Evolutionary conservation across 2,888 invertebrate species (phyloP), one percentile per base, ranked within the genome.

Genomic region (Cyaniris semiargus): DNA sequence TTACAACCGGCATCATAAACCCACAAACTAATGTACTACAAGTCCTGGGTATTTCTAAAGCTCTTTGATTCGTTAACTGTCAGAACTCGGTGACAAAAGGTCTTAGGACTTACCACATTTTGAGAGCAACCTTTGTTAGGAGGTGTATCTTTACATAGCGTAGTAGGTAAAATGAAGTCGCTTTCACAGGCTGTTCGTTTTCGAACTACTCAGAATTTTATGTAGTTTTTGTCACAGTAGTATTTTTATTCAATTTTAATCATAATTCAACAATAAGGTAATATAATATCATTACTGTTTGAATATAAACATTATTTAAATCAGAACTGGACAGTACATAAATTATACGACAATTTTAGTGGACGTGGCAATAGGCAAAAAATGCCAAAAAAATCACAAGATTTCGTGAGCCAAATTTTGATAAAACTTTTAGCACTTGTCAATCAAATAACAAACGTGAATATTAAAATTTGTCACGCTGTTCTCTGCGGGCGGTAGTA

Each of bases 401-500:
- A n/a, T 8, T n/a, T 21, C n/a, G 58, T 8, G 58, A 8, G 3
- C 8, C 58, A 0, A 60, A 23, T 13, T 60, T 23, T 23, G 60
- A 23, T 60, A 15, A 21, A 21, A 27, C 6, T 31, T 66, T 66
- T 66, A 27, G 66, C 27, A 31, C 15, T 66, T 31, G 27, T 66
- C 66, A 66, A 66, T 66, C 66, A 66, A 66, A 66, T 31, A 66
- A 66, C 66, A 66, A 66, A 66, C 10, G 27, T 66, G 27, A 66
- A 66, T 31, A 66, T 66, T 66, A 66, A 66, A 66, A 66, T 66
- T 31, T 66, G 66, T 31, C 66, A 66, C 66, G 66, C 66, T 66
- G 66, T 18, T 66, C 66, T 27, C 84, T 78, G 81, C 84, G 82
- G 84, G 84, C 82, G 83, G 81, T 79, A 80, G 60, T 58, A 81